Evolutionary conservation across 2,888 invertebrate genomes (phyloP).

Genomic region (Galerucella calmariensis): DNA sequence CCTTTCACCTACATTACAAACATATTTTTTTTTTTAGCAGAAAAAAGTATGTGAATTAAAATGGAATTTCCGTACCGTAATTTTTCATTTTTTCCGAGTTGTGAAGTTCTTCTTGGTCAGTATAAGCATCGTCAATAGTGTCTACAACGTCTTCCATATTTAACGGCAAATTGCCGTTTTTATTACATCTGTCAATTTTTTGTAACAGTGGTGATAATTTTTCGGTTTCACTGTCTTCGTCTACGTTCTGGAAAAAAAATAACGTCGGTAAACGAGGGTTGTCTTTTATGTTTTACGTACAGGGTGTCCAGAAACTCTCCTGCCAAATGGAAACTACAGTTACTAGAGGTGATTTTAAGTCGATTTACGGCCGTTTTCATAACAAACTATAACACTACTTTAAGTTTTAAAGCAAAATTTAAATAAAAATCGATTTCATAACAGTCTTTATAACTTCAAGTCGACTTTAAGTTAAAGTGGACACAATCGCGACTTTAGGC

Average conservation of each 20-base stretch:
- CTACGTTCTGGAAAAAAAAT: slow-evolving; percentile 65
- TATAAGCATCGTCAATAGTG: slow-evolving; percentile 73
- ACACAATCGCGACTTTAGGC: too few species aligned
- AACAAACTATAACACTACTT: too few species aligned
- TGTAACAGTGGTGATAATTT: slow-evolving; percentile 81
- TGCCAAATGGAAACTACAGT: too few species aligned
- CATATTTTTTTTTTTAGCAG: neutral
- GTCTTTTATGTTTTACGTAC: too few species aligned
- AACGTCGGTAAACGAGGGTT: too few species aligned
- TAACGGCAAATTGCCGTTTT: slow-evolving; percentile 60
- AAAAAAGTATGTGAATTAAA: neutral
- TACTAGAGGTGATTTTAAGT: too few species aligned
- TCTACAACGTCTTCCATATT: slow-evolving; percentile 68
- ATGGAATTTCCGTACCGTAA: slow-evolving; percentile 47
- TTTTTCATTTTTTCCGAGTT: slow-evolving; percentile 50
- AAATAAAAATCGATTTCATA: too few species aligned
- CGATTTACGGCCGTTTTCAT: too few species aligned
- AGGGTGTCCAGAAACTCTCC: too few species aligned
- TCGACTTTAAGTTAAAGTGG: too few species aligned
- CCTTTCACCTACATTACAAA: slow-evolving; percentile 58
- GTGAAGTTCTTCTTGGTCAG: slow-evolving; percentile 64
- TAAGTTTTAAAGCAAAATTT: too few species aligned
- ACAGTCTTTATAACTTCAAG: too few species aligned
- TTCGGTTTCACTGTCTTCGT: slow-evolving; percentile 86
- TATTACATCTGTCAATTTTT: slow-evolving; percentile 58